Base-by-base conservation (phyloP, 2,113 vertebrate species). In the Tapirus terrestris region DNA sequence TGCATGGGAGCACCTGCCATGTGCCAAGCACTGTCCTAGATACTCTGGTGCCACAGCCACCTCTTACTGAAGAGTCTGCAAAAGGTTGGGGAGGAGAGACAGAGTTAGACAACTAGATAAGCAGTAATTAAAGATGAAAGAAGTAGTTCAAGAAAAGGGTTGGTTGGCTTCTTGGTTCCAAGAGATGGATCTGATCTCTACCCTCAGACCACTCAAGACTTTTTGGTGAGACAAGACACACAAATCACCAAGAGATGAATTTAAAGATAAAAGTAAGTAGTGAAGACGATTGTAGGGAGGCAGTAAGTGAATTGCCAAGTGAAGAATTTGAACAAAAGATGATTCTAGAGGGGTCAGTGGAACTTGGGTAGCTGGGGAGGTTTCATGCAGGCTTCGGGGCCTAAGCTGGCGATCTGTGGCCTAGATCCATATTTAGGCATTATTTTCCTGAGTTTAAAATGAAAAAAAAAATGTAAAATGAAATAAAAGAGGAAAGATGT, bases 401-500 rank as follows among this genome's bases (percentile, higher is more conserved):
- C 43, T 29, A n/a, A 25, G 13, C 31, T 76, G 45, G 39, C 1
- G 65, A 6, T 36, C 16, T 45, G 36, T 39, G 21, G n/a, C 58
- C 76, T 70, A 58, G 9, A 70, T 45, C 56, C 16, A 4, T 10
- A 31, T 13, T 73, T 79, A 63, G 63, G 65, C 97, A 75, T 91
- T 96, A 93, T 98, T 98, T 98, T 98, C 91, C 94, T 96, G 89
- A 98, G 87, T 81, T 93, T 77, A 33, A 97, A 92, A 87, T 79
- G 58, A 72, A 92, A 97, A 73, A 33, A 79, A 85, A 36, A 25
- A 60, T 8, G 1, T 53, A 51, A 70, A 23, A 3, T 12, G 23
- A 53, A 80, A 45, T 39, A 58, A 75, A 70, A 60, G 70, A 67
- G 6, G 31, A 58, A 81, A n/a, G 27, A 39, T 9, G 23, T 4